These are phyloP conservation scores for Amphipoea oculea DNA, from an alignment of 2,888 invertebrate species.

Conservation along the genomic window DNA sequence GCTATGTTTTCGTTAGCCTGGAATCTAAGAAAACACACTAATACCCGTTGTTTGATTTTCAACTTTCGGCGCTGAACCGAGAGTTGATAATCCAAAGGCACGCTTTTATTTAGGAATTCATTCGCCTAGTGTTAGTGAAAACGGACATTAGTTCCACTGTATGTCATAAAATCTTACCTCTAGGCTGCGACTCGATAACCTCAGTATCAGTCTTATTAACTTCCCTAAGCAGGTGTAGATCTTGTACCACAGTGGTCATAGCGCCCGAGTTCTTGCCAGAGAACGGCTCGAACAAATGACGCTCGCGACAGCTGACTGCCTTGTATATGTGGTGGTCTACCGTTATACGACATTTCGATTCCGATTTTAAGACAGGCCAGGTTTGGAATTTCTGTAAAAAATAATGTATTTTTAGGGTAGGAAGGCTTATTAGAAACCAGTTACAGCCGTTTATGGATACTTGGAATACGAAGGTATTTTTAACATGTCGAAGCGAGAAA, in stretches of 20 bases:
- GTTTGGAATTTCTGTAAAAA: constrained; percentile 92
- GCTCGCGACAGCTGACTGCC: constrained; percentile 93
- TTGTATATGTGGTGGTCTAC: constrained; percentile 95
- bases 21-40: not conserved
- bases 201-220: constrained; percentile 84
- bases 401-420: not conserved
- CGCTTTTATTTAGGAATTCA: not conserved
- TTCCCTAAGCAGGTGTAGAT: constrained; percentile 90
- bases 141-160: not conserved
- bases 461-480: not conserved
- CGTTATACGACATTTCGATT: constrained; percentile 93
- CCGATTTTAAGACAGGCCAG: constrained; percentile 94
- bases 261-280: constrained; percentile 94
- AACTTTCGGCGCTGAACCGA: not conserved
- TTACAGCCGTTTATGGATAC: not conserved
- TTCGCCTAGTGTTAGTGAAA: not conserved
- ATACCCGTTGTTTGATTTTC: not conserved
- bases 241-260: constrained; percentile 92
- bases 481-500: not conserved
- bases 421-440: not conserved
- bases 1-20: too few species aligned
- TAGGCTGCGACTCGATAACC: constrained; percentile 85
- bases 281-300: constrained; percentile 94
- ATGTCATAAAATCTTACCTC: constrained; percentile 71
- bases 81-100: not conserved